Conservation (phyloP, 2,113 vertebrate genomes). For the Psittacula cyanocephala region DNA sequence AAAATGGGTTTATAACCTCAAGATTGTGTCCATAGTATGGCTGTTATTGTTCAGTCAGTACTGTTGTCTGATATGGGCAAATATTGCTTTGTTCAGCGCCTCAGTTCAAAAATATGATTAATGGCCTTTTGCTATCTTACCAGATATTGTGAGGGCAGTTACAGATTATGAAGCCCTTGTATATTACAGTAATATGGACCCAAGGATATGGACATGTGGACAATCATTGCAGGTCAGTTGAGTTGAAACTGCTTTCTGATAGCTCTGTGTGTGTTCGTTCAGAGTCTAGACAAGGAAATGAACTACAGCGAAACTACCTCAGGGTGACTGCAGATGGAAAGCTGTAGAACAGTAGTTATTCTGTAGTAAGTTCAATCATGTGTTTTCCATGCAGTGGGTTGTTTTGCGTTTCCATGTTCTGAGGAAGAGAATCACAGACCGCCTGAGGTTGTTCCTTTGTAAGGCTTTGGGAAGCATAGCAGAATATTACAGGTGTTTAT, state of each 20-base stretch:
- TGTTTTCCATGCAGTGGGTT: background rate
- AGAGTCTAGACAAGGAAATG: background rate
- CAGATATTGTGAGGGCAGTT: background rate
- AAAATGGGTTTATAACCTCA: background rate
- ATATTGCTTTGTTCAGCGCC: background rate
- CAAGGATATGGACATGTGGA: background rate
- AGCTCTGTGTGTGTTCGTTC: background rate
- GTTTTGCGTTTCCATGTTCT: background rate
- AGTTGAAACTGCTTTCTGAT: background rate
- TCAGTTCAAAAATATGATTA: background rate
- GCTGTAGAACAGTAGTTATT: background rate
- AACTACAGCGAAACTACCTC: background rate
- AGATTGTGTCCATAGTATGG: background rate
- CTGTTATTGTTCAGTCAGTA: background rate
- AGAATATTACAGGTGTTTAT: background rate
- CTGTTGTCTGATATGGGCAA: background rate
- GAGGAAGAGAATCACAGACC: background rate
- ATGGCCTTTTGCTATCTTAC: background rate
- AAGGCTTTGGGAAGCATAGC: background rate
- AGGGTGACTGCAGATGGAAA: background rate
- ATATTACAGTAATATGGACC: background rate
- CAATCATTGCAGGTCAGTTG: background rate
- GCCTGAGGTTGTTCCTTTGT: background rate
- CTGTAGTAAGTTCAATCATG: accelerated
- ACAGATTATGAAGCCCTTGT: background rate